Evolutionary conservation across 1,140 invertebrate genomes (phyloP), one percentile per base, ranked within the genome.

Genomic region (Dreissena rostriformis): DNA sequence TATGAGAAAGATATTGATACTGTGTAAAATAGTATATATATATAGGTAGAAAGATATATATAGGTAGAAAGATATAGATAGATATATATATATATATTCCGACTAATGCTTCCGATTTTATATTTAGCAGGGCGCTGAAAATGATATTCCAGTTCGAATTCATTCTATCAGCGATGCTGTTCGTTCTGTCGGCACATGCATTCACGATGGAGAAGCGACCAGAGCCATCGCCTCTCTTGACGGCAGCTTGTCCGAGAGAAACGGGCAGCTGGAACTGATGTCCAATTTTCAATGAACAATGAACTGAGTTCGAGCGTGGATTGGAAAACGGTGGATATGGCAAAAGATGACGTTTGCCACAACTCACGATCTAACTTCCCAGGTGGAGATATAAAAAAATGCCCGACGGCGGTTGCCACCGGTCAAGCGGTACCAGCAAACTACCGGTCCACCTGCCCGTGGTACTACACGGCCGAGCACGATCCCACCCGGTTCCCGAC

Each of bases 361-460:
- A 24, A n/a, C 12, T n/a, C 17, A 19, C 17, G 57, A 4, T 6
- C 57, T 61, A 61, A 11, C 22, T 61, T 61, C 57, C 11, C 57
- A n/a, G 57, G 57, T 24, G 57, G 57, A 61, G 57, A 61, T 24
- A 5, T 61, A 19, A 4, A 70, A 29, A 70, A 28, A 70, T 82
- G 81, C 55, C 63, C 71, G 17, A 8, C 6, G 8, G 49, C 29
- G 26, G 72, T 70, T 17, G 63, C 63, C 10, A 51, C 57, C 17
- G 65, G 71, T 14, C 39, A 2, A 17, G 15, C n/a, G 19, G 81
- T 67, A n/a, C 71, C 82, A n/a, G 19, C 86, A 19, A n/a, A 85
- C 22, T 55, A 51, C 19, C 55, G 71, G n/a, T 87, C 74, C 29
- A 67, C 51, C 53, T 77, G 86, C 22, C 80, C 84, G 17, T 82